Percentiles rank a stretch among this genome's conserved stretches.
Evolutionary conservation across 1,140 invertebrate species (phyloP).

Genomic region (Pygmarrhopalites habei): DNA sequence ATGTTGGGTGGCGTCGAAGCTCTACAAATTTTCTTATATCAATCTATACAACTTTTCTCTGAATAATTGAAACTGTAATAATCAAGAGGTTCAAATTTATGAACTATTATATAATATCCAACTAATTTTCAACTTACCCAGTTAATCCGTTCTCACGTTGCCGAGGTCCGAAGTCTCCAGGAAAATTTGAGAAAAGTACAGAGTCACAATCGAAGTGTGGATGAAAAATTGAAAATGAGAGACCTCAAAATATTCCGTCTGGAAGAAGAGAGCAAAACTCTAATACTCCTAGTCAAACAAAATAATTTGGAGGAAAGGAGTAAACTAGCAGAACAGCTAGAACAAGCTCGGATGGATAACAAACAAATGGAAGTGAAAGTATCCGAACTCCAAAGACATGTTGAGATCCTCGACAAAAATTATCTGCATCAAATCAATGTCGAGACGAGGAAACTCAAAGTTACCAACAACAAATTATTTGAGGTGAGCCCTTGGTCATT

Average conservation of each 20-base stretch:
- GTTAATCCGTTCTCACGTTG: conserved; percentile 1
- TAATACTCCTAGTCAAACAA: conserved; percentile 5
- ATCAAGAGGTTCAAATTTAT: too few relatives aligned
- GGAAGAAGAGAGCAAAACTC: conserved; percentile 11
- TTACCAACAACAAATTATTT: conserved; percentile 4
- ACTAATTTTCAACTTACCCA: too few relatives aligned
- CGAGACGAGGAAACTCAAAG: conserved; percentile 4
- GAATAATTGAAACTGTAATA: too few relatives aligned
- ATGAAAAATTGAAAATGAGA: background rate
- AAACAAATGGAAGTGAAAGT: background rate
- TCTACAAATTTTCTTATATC: too few relatives aligned
- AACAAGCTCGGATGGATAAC: background rate
- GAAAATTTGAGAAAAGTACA: conserved; percentile 4
- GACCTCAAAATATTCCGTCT: conserved; percentile 2
- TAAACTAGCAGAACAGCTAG: conserved; percentile 1
- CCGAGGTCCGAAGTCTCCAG: background rate
- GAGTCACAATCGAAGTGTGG: background rate
- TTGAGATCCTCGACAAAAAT: conserved; percentile 8
- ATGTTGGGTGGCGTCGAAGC: too few relatives aligned
- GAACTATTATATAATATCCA: too few relatives aligned
- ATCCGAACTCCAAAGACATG: background rate
- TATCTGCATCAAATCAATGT: conserved; percentile 1
- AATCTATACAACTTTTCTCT: too few relatives aligned
- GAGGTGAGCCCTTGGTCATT: too few relatives aligned
- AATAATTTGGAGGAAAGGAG: conserved; percentile 9